Evolutionary conservation across 2,113 vertebrate species (phyloP).

Genomic region (Ramphastos sulfuratus): DNA sequence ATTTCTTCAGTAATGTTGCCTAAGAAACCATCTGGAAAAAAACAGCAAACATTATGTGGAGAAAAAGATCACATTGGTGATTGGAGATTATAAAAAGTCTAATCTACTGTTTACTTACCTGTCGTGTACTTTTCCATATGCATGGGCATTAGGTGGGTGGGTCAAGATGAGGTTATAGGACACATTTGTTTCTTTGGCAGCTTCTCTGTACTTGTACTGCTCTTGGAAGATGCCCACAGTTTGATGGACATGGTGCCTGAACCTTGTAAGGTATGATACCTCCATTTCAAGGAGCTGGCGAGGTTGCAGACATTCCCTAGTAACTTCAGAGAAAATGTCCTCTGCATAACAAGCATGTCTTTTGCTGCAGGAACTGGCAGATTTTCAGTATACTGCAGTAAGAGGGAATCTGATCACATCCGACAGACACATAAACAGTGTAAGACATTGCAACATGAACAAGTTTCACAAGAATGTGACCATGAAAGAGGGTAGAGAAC

Average conservation of each 20-base stretch:
- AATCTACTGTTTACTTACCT: background rate
- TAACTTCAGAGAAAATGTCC: constrained; percentile 22
- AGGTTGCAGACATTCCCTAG: background rate
- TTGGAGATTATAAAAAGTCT: background rate
- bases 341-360: constrained; percentile 26
- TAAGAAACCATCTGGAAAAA: background rate
- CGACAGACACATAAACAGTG: background rate
- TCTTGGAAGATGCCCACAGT: background rate
- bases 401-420: background rate
- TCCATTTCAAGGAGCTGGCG: background rate
- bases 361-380: constrained; percentile 31
- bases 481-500: background rate
- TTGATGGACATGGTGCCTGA: background rate
- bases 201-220: background rate
- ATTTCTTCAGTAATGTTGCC: background rate
- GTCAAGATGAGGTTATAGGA: background rate
- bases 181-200: background rate
- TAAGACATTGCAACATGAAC: background rate
- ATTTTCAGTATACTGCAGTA: constrained; percentile 58
- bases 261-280: background rate
- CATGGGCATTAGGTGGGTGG: background rate
- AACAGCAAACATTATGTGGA: background rate
- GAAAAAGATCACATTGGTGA: background rate
- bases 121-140: accelerated
- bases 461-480: background rate